Percentiles rank a stretch among this genome's conserved stretches.
phyloP scores from a whole-genome alignment of 2,113 vertebrate species.

The Pionites leucogaster region DNA sequence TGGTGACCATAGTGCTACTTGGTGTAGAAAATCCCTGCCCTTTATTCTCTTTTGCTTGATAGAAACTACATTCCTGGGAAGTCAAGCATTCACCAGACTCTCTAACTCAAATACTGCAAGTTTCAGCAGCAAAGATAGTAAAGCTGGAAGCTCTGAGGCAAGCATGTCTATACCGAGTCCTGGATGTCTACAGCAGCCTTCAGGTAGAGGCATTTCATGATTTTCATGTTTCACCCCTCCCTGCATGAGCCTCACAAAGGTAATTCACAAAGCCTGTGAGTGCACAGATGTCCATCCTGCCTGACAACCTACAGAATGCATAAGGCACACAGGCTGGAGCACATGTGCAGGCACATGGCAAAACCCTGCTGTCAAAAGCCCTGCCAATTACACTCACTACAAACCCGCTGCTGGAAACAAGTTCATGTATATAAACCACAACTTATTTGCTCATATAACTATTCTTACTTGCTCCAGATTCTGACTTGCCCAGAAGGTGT shows the following conservation, averaged over 20 bases:
- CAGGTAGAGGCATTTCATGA: not conserved
- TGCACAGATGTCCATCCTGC: not conserved
- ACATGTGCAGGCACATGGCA: not conserved
- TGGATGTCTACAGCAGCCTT: constrained; percentile 50
- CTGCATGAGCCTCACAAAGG: not conserved
- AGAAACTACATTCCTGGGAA: not conserved
- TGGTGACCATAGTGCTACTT: not conserved
- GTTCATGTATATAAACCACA: not conserved
- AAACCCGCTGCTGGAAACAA: not conserved
- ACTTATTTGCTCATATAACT: not conserved
- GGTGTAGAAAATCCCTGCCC: not conserved
- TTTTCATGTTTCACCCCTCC: not conserved
- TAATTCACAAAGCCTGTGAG: not conserved
- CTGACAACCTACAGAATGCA: not conserved
- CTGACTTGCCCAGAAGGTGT: not conserved
- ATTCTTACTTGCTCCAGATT: not conserved
- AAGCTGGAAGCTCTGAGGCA: constrained; percentile 39
- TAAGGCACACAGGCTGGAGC: not conserved
- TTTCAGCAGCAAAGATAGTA: constrained; percentile 40
- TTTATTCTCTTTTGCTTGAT: not conserved
- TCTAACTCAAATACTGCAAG: not conserved
- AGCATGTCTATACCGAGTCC: not conserved
- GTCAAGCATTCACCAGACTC: not conserved
- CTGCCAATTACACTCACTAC: not conserved
- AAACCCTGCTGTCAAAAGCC: not conserved